Evolutionary conservation across 2,888 invertebrate species (phyloP).

Genomic region (Fragum fragum): DNA sequence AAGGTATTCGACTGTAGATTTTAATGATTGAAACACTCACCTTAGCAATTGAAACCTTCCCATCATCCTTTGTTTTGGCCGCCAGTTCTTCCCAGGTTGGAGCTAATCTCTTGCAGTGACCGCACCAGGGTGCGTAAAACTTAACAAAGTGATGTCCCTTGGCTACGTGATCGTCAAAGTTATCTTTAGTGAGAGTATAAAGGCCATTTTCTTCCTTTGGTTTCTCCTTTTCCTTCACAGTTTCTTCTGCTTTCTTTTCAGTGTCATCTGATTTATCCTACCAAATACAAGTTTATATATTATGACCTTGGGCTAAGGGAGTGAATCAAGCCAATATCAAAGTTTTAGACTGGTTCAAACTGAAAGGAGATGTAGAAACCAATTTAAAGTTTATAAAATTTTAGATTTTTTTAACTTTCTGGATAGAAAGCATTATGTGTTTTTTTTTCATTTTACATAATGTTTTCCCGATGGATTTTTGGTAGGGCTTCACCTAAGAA

Average conservation of each 20-base stretch:
- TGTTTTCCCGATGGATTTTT: too few species aligned
- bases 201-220: conserved; percentile 39
- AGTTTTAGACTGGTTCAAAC: too few species aligned
- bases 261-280: background rate
- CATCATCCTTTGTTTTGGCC: conserved; percentile 90
- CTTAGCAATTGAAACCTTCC: conserved; percentile 92
- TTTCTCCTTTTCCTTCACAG: conserved; percentile 5
- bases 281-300: too few species aligned
- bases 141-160: conserved; percentile 95
- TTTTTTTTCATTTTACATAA: too few species aligned
- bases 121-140: conserved; percentile 97
- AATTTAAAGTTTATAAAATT: too few species aligned
- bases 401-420: too few species aligned
- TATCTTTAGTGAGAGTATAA: conserved; percentile 90
- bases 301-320: too few species aligned
- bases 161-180: conserved; percentile 91
- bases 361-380: too few species aligned
- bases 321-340: too few species aligned
- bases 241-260: background rate
- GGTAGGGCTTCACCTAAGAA: too few species aligned
- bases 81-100: conserved; percentile 95
- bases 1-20: too few species aligned
- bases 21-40: conserved; percentile 65
- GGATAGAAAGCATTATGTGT: too few species aligned
- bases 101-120: conserved; percentile 94